A percentile compares a stretch with the other conserved stretches of the same genome.
Evolutionary conservation across 1,140 invertebrate genomes (phyloP).

Genomic region (Himalopsyche phryganea): DNA sequence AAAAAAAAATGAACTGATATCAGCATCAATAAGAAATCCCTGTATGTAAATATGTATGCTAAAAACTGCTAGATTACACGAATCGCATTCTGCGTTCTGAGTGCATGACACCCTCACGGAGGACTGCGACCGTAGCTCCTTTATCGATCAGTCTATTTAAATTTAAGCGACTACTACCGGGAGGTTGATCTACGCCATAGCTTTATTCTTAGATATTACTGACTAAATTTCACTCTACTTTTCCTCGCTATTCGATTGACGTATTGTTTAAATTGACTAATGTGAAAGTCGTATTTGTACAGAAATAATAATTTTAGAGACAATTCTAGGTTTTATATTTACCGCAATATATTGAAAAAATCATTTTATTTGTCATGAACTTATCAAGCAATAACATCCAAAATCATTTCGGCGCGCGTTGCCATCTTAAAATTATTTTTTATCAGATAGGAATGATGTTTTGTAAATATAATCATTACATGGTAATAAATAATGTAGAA

Average conservation of each 20-base stretch:
- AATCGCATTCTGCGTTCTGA: background rate
- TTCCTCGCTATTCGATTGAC: slow-evolving; percentile 13
- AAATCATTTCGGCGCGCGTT: slow-evolving; percentile 21
- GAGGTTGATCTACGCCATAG: slow-evolving; percentile 23
- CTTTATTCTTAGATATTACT: slow-evolving; percentile 11
- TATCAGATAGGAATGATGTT: slow-evolving; percentile 23
- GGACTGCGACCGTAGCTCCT: background rate
- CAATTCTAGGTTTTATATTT: slow-evolving; percentile 18
- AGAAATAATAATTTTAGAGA: slow-evolving; percentile 23
- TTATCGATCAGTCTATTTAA: background rate
- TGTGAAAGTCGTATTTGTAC: slow-evolving; percentile 18
- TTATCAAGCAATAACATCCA: slow-evolving; percentile 22
- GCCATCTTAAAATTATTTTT: slow-evolving; percentile 24
- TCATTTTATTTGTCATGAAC: slow-evolving; percentile 18
- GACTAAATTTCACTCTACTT: slow-evolving; percentile 9
- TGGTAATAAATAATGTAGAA: slow-evolving; percentile 27
- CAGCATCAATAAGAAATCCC: slow-evolving; percentile 7
- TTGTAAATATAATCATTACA: slow-evolving; percentile 30
- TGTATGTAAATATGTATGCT: background rate
- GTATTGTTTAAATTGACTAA: slow-evolving; percentile 22
- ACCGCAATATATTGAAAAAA: slow-evolving; percentile 17
- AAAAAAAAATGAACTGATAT: slow-evolving; percentile 20
- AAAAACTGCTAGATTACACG: background rate
- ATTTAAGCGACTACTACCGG: slow-evolving; percentile 8
- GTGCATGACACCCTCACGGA: background rate